Evolutionary conservation across 2,888 invertebrate genomes (phyloP).

Genomic region (Idaea aversata): DNA sequence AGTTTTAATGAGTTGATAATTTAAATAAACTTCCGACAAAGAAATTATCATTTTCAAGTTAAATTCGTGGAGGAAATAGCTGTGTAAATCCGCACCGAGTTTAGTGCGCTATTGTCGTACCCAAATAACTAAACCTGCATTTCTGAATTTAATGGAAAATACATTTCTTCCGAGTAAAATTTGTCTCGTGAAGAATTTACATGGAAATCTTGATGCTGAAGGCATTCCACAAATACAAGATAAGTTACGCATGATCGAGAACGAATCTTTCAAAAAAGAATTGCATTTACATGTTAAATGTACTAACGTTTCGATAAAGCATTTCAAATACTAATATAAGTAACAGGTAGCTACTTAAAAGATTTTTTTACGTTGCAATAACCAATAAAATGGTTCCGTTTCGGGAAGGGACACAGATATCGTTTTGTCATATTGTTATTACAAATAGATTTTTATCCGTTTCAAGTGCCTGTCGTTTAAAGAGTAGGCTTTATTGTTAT

Average conservation of each 20-base stretch:
- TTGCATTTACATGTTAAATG: constrained; percentile 10
- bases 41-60: constrained; percentile 46
- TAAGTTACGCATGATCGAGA: constrained; percentile 32
- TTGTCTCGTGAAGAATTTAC: constrained; percentile 33
- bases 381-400: neutral
- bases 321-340: neutral
- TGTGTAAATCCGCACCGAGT: constrained; percentile 39
- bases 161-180: constrained; percentile 34
- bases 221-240: constrained; percentile 33
- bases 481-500: constrained; percentile 1
- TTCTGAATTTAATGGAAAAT: constrained; percentile 37
- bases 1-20: constrained; percentile 28
- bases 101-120: constrained; percentile 39
- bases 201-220: constrained; percentile 33
- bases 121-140: constrained; percentile 40
- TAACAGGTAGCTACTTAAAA: neutral
- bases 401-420: neutral
- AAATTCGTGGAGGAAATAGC: constrained; percentile 45
- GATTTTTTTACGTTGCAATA: neutral
- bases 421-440: neutral
- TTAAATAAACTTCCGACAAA: constrained; percentile 32
- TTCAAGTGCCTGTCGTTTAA: neutral
- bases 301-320: neutral
- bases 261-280: constrained; percentile 17
- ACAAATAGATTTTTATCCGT: constrained; percentile 1